A percentile compares a stretch with the other conserved stretches of the same genome.
Evolutionary conservation across 1,140 invertebrate genomes (phyloP).

Genomic region (Zaprionus ghesquierei): DNA sequence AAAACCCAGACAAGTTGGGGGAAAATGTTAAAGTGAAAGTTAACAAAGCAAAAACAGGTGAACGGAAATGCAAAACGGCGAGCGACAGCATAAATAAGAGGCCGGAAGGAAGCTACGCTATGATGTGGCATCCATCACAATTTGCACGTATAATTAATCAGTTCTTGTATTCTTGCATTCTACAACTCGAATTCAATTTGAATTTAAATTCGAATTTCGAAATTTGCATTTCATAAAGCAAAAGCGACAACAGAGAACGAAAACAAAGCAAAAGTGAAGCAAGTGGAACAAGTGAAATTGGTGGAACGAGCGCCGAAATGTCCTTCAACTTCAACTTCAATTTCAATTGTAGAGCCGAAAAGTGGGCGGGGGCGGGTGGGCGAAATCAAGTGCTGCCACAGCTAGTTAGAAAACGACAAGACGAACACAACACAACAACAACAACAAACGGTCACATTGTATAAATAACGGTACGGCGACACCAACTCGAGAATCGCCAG

Average conservation of each 20-base stretch:
- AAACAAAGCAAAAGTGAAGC: conserved; percentile 13
- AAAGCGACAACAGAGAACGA: conserved; percentile 35
- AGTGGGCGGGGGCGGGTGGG: background rate
- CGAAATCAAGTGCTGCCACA: conserved; percentile 14
- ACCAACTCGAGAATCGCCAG: background rate
- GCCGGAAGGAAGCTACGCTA: conserved; percentile 21
- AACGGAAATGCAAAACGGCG: conserved; percentile 8
- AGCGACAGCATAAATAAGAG: background rate
- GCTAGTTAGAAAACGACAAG: background rate
- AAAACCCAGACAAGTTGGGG: background rate
- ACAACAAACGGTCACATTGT: conserved; percentile 2
- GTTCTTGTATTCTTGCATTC: conserved; percentile 46
- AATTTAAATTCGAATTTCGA: conserved; percentile 51
- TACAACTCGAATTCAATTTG: conserved; percentile 29
- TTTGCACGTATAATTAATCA: conserved; percentile 78
- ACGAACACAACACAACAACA: no score
- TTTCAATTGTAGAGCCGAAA: background rate
- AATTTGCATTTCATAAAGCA: conserved; percentile 74
- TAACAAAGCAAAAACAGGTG: conserved; percentile 22
- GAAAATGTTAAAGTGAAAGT: conserved; percentile 14
- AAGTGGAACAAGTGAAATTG: background rate
- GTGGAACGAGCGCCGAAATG: conserved; percentile 4
- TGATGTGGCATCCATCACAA: conserved; percentile 70
- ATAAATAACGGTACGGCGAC: conserved; percentile 39
- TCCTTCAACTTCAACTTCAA: conserved; percentile 71